Evolutionary conservation across 2,888 invertebrate species (phyloP), one percentile per base, ranked within the genome.

Genomic region (Trichacis sp.): DNA sequence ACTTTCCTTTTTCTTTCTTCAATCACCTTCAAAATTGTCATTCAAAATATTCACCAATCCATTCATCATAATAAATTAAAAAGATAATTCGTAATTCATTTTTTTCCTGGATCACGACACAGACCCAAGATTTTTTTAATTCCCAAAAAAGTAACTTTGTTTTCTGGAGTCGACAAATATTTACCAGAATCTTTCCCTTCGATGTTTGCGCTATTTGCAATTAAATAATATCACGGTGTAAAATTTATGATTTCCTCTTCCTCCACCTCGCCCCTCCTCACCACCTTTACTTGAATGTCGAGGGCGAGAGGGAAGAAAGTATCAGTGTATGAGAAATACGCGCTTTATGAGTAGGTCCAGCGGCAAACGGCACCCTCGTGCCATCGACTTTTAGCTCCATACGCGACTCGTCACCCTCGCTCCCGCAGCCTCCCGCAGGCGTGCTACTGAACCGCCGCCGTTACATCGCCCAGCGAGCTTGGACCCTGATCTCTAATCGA

Each of bases 141-240:
- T 56, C 52, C 55, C 49, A 55, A 55, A 64, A 64, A 60, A 64
- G 56, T 61, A 57, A 61, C 65, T 65, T 59, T 42, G 65, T 61
- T 65, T 57, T 61, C 65, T n/a, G 60, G 49, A 49, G 18, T 42
- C 55, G 46, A 33, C 42, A 52, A 48, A 59, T 59, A 57, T 45
- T 64, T 59, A 59, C 38, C 59, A 48, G 51, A 59, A 58, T 55
- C 64, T 59, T 64, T 56, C 57, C 55, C 64, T 55, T 46, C 64
- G 59, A n/a, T 42, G 51, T 58, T 56, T 73, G 77, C 77, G 78
- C 77, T 72, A 79, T 81, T 83, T 78, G 81, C 81, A 80, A 80
- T 83, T 81, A 81, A 83, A 80, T 77, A 82, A 82, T 82, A 82
- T 81, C 81, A 80, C 80, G 78, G 74, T 76, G 79, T 82, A 81